Conservation (phyloP, 2,113 vertebrate species). For the Pongo pygmaeus region DNA sequence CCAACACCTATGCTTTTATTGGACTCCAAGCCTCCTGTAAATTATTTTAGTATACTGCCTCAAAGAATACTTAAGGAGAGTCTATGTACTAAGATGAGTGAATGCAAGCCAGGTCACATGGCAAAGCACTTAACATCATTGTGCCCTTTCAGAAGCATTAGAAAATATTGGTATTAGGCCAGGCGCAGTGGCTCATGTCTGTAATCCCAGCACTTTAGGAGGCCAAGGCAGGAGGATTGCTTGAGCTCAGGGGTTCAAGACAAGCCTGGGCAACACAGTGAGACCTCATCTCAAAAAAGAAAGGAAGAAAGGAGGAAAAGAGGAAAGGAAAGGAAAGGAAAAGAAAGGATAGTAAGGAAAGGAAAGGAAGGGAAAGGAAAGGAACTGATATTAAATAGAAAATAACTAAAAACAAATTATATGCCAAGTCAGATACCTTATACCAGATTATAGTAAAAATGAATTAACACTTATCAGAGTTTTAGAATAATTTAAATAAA, state of each 20-base stretch:
- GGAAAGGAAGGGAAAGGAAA: too few relatives aligned
- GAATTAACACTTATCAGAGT: neutral
- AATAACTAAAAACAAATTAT: neutral
- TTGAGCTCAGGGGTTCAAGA: too few relatives aligned
- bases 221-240: too few relatives aligned
- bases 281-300: too few relatives aligned
- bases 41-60: neutral
- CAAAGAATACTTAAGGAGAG: neutral
- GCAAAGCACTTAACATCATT: neutral
- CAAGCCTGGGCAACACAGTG: too few relatives aligned
- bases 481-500: conserved; percentile 45
- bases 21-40: neutral
- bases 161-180: neutral
- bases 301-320: too few relatives aligned
- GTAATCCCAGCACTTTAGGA: too few relatives aligned
- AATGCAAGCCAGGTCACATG: neutral
- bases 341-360: too few relatives aligned
- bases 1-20: neutral
- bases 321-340: too few relatives aligned
- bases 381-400: neutral
- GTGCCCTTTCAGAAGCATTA: neutral
- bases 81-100: neutral
- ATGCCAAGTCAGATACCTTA: neutral
- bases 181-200: too few relatives aligned
- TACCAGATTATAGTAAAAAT: neutral